Conservation (phyloP, 2,888 invertebrate genomes). For the Caradrina kadenii region DNA sequence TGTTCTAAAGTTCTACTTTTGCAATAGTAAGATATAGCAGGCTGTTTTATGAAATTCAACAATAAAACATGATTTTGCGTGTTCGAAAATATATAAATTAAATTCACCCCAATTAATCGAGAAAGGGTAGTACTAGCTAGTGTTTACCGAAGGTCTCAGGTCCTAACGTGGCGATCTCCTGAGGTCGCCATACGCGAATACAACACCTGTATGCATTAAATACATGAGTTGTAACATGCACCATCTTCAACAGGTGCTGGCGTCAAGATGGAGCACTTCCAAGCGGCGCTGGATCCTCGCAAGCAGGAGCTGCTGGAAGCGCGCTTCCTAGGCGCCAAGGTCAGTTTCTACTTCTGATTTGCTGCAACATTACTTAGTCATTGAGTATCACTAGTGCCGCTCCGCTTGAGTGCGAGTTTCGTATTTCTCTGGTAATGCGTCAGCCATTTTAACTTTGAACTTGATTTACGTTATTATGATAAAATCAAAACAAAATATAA, state of each 20-base stretch:
- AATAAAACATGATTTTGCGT: not conserved
- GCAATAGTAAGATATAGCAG: slow-evolving; percentile 1
- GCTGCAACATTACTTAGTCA: slow-evolving; percentile 15
- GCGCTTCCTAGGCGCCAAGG: slow-evolving; percentile 98
- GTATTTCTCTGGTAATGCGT: slow-evolving; percentile 35
- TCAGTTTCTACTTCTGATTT: slow-evolving; percentile 88
- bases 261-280: slow-evolving; percentile 99
- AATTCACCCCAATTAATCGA: slow-evolving; percentile 2
- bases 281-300: slow-evolving; percentile 98
- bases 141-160: not conserved
- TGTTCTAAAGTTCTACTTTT: not conserved
- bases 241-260: slow-evolving; percentile 93
- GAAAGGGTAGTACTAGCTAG: not conserved
- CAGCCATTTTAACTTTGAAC: slow-evolving; percentile 40
- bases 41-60: slow-evolving; percentile 5
- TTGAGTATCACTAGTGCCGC: slow-evolving; percentile 8
- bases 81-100: slow-evolving; percentile 1
- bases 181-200: slow-evolving; percentile 23
- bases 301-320: slow-evolving; percentile 99
- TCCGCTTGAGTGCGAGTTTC: slow-evolving; percentile 32
- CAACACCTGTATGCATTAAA: slow-evolving; percentile 46
- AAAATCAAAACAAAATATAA: slow-evolving; percentile 13
- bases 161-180: not conserved
- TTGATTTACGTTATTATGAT: slow-evolving; percentile 16
- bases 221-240: slow-evolving; percentile 62